Evolutionary conservation across 37 sponge, comb jelly and placozoan species (phyloP).

Genomic region (Diacarnus erythraeanus): DNA sequence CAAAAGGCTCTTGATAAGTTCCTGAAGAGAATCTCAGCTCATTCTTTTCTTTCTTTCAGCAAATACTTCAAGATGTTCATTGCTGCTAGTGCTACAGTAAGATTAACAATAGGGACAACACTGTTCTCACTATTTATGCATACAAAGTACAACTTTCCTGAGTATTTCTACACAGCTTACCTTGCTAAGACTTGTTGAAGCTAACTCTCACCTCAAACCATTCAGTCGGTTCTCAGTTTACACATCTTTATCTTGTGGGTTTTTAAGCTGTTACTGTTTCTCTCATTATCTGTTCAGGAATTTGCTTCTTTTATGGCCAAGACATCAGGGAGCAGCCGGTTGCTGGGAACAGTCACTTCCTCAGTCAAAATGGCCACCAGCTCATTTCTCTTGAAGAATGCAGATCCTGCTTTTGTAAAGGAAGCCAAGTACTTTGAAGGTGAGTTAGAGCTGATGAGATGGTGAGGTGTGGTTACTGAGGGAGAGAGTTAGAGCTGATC

Average conservation of each 20-base stretch:
- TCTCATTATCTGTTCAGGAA: slow-evolving; percentile 15
- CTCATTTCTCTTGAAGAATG: slow-evolving; percentile 34
- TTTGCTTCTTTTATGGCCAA: slow-evolving; percentile 31
- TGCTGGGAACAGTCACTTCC: slow-evolving; percentile 26
- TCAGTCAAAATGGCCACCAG: slow-evolving; percentile 57
- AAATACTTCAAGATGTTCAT: slow-evolving; percentile 59
- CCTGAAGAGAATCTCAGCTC: slow-evolving; percentile 56
- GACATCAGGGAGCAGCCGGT: slow-evolving; percentile 9
- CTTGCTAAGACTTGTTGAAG: too few species aligned
- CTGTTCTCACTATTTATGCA: too few species aligned
- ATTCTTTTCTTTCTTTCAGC: slow-evolving; percentile 76
- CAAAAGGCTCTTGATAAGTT: slow-evolving; percentile 79
- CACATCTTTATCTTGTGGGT: too few species aligned
- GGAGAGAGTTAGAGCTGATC: too few species aligned
- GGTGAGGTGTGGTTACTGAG: too few species aligned
- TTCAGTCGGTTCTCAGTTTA: too few species aligned
- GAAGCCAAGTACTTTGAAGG: slow-evolving; percentile 51
- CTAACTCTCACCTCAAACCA: too few species aligned
- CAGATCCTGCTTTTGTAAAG: slow-evolving; percentile 51
- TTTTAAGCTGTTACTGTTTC: too few species aligned
- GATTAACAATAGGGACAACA: too few species aligned
- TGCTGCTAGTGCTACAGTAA: slow-evolving; percentile 34
- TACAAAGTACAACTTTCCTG: too few species aligned
- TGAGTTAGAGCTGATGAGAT: too few species aligned
- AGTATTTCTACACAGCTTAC: too few species aligned